phyloP scores from a whole-genome alignment of 1,140 invertebrate species.

The Drosophila sp. region DNA sequence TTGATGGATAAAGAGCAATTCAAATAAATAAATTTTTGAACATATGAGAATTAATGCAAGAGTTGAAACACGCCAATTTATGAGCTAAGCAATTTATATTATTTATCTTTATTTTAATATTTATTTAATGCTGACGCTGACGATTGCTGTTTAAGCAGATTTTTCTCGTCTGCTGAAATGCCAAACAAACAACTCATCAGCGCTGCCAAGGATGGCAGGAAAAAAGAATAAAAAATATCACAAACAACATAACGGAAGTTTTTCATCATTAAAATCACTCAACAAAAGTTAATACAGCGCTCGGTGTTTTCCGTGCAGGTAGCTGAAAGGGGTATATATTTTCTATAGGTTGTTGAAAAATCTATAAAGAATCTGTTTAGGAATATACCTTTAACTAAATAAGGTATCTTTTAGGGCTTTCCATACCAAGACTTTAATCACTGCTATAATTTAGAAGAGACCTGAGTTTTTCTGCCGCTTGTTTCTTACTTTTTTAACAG shows the following conservation, averaged over 20 bases:
- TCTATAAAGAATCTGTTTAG: too few relatives aligned
- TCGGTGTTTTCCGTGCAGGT: constrained; percentile 3
- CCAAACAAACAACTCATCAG: constrained; percentile 50
- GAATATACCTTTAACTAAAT: too few relatives aligned
- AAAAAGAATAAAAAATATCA: constrained; percentile 19
- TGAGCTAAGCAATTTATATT: constrained; percentile 44
- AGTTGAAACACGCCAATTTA: constrained; percentile 27
- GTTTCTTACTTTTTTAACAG: too few relatives aligned
- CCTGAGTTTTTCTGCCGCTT: background rate
- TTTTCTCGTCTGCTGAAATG: constrained; percentile 27
- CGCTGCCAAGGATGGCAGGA: background rate
- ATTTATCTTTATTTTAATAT: constrained; percentile 57
- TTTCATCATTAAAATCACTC: constrained; percentile 70
- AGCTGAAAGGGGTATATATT: background rate
- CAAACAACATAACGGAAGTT: constrained; percentile 53
- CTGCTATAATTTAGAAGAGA: too few relatives aligned
- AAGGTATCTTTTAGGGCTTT: too few relatives aligned
- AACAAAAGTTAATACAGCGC: constrained; percentile 23
- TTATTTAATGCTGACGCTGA: constrained; percentile 23
- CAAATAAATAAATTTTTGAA: constrained; percentile 41
- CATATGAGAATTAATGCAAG: constrained; percentile 14
- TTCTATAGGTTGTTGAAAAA: background rate
- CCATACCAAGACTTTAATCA: too few relatives aligned
- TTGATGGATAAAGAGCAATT: constrained; percentile 22
- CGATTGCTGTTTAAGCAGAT: constrained; percentile 23